Conservation (phyloP, 2,797 vertebrate species). For the Pangasius djambal region DNA sequence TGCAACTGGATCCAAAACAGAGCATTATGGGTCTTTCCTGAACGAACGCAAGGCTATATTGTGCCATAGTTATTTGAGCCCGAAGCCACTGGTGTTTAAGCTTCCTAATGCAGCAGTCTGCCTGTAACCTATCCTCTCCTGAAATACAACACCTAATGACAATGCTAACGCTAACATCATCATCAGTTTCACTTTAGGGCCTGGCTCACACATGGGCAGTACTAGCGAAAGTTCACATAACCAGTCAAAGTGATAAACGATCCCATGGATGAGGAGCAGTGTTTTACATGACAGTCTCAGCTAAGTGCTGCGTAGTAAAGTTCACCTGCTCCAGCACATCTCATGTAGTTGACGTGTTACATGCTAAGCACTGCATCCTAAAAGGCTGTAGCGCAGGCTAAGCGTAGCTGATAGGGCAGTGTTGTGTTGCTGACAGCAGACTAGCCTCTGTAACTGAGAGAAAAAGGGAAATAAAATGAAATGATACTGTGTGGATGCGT, state of each 20-base stretch:
- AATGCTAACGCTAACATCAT: conserved; percentile 17
- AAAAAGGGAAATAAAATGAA: conserved; percentile 6
- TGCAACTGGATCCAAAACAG: background rate
- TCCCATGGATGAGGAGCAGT: background rate
- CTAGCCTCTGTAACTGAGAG: background rate
- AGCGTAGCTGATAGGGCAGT: background rate
- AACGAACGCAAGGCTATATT: background rate
- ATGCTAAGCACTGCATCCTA: background rate
- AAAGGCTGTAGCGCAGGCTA: background rate
- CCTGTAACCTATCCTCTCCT: conserved; percentile 18
- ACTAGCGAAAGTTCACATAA: conserved; percentile 17
- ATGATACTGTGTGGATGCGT: background rate
- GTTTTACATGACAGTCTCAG: background rate
- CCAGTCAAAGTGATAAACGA: background rate
- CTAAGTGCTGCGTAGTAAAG: background rate
- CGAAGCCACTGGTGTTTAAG: conserved; percentile 4
- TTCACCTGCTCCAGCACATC: background rate
- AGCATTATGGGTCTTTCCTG: background rate
- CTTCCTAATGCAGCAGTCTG: conserved; percentile 15
- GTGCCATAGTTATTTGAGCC: conserved; percentile 6
- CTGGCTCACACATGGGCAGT: background rate
- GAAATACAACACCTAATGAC: conserved; percentile 29
- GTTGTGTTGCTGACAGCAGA: background rate
- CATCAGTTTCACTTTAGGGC: conserved; percentile 21
- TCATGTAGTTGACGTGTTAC: background rate